Evolutionary conservation across 2,888 invertebrate species (phyloP), one percentile per base, ranked within the genome.

Genomic region (Druceiella hillmani): DNA sequence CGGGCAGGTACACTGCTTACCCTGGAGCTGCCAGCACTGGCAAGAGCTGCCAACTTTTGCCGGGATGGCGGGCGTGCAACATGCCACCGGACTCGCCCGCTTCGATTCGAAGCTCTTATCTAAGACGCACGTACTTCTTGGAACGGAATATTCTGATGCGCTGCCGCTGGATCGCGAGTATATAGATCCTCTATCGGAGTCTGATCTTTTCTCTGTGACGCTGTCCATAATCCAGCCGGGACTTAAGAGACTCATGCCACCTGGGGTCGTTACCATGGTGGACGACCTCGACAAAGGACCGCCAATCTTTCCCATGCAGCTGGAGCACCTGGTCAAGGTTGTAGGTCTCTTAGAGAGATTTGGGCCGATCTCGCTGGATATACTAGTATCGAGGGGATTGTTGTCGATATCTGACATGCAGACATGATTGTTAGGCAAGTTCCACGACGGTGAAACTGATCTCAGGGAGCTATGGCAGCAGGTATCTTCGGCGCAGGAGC

Each of bases 251-350:
- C 38, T 35, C 10, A 27, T 45, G 4, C 68, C 66, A 1, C 68
- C 67, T 1, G 74, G 72, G 1, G 72, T 73, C 41, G 62, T 66
- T 31, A 56, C 57, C 53, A 73, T 72, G 41, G 75, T 76, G 34
- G 78, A 75, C 36, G 79, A 79, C 45, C 83, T 77, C 7, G 82
- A 79, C 62, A 83, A 75, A 40, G 82, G 64, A 6, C 38, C 74
- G 44, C 84, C 83, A 44, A 87, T 72, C 63, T 86, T 87, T 48
- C 85, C 83, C 53, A 86, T 83, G 54, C 87, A 87, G 55, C 85
- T 86, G 51, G 84, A 76, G 57, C 87, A 87, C 41, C 81, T 58
- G 3, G 79, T 79, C 48, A 79, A 51, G 2, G 66, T 65, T 3
- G 64, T 63, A 0, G 64, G 72, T 46, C 65, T 60, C 38, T 63